These are phyloP conservation scores for Entomyzon cyanotis DNA, from an alignment of 2,113 vertebrate species.

Conservation along the genomic window DNA sequence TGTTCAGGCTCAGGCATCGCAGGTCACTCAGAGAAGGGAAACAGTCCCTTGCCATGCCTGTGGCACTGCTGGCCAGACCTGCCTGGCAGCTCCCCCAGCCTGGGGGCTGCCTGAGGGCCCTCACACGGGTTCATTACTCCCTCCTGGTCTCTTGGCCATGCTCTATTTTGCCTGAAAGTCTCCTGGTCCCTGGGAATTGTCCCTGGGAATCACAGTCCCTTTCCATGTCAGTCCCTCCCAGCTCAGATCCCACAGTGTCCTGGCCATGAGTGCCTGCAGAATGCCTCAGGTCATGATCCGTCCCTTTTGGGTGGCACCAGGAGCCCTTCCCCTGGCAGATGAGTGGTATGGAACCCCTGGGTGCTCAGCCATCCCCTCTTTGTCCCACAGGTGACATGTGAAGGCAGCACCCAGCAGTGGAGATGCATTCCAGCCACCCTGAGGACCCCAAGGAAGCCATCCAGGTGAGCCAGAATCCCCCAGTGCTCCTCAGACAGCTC, in stretches of 20 bases:
- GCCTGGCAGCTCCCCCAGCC: neutral
- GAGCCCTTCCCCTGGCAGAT: neutral
- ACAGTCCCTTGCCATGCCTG: neutral
- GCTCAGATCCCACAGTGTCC: neutral
- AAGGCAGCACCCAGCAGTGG: conserved; percentile 56
- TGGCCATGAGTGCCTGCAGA: neutral
- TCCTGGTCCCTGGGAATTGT: accelerated
- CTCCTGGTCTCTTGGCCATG: neutral
- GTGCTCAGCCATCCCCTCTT: neutral
- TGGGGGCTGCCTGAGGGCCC: neutral
- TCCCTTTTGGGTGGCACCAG: neutral
- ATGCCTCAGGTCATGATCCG: accelerated
- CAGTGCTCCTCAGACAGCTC: neutral
- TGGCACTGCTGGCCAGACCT: neutral
- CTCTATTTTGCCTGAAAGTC: neutral
- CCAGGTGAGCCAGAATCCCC: conserved; percentile 70
- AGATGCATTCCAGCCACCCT: conserved; percentile 85
- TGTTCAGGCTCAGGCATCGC: neutral
- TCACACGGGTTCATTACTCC: neutral
- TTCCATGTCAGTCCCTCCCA: neutral
- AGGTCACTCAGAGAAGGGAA: neutral
- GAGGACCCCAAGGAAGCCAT: conserved; percentile 80
- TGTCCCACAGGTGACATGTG: conserved; percentile 78
- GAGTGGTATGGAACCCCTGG: neutral
- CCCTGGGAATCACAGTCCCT: accelerated